Evolutionary conservation across 2,888 invertebrate genomes (phyloP).

Genomic region (Protophormia terraenovae): DNA sequence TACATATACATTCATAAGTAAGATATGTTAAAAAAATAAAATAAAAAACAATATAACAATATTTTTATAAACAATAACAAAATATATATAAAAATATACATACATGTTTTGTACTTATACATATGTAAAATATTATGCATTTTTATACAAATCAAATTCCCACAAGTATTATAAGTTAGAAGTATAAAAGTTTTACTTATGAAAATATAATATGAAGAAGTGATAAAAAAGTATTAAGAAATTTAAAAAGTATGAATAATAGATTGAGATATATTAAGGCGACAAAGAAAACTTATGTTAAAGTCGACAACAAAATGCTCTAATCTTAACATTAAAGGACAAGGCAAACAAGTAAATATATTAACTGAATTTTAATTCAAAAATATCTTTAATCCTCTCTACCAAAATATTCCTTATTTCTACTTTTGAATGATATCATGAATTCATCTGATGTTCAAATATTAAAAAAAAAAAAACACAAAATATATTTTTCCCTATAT

Average conservation of each 20-base stretch:
- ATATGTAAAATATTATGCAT: slow-evolving; percentile 14
- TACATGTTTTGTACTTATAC: not conserved
- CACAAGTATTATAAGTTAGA: slow-evolving; percentile 25
- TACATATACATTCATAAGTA: slow-evolving; percentile 18
- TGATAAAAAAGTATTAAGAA: not conserved
- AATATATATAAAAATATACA: not conserved
- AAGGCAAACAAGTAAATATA: too few relatives aligned
- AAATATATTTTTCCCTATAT: too few relatives aligned
- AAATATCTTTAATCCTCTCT: too few relatives aligned
- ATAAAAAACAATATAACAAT: not conserved
- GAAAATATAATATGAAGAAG: not conserved
- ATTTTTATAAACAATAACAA: not conserved
- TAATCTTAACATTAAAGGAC: too few relatives aligned
- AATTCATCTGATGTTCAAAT: too few relatives aligned
- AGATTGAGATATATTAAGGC: too few relatives aligned
- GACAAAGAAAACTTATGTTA: too few relatives aligned
- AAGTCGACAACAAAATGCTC: too few relatives aligned
- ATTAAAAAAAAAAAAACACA: too few relatives aligned
- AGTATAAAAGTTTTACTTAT: not conserved
- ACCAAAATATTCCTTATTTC: too few relatives aligned
- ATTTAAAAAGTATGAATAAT: not conserved
- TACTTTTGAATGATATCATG: too few relatives aligned
- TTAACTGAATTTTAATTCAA: too few relatives aligned
- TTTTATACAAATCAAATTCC: slow-evolving; percentile 47
- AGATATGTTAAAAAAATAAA: not conserved